These are phyloP conservation scores for Lagopus leucura DNA, from an alignment of 2,113 vertebrate genomes.

Conservation along the genomic window DNA sequence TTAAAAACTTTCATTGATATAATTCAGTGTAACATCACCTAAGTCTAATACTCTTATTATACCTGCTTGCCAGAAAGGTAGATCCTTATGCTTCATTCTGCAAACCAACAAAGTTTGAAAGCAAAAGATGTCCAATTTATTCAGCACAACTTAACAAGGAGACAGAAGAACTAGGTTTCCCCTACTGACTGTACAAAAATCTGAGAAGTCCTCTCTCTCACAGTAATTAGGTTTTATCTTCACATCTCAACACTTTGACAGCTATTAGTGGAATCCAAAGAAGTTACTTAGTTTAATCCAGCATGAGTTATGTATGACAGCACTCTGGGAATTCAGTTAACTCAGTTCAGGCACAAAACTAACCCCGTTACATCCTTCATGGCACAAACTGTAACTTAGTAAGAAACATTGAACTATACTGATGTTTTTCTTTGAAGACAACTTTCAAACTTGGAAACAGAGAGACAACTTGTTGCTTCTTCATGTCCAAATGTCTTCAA, in stretches of 20 bases:
- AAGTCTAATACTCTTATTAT: not conserved
- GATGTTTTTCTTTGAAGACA: not conserved
- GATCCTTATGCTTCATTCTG: not conserved
- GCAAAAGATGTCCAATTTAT: not conserved
- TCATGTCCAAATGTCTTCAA: not conserved
- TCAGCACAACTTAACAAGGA: not conserved
- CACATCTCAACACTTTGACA: not conserved
- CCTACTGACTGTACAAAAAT: not conserved
- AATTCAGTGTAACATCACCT: not conserved
- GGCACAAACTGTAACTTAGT: accelerated
- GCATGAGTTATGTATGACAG: not conserved
- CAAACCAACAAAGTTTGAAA: not conserved
- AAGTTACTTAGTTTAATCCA: not conserved
- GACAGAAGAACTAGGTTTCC: not conserved
- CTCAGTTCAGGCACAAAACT: not conserved
- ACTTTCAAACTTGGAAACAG: not conserved
- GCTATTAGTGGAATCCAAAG: not conserved
- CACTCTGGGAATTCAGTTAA: not conserved
- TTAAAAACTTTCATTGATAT: not conserved
- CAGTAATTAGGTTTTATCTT: not conserved
- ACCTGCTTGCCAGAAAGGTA: not conserved
- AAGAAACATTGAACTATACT: not conserved
- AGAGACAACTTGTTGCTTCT: not conserved
- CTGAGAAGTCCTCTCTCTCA: not conserved
- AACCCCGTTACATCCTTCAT: not conserved